Percentiles rank a stretch among this genome's conserved stretches.
phyloP scores from a whole-genome alignment of 1,140 invertebrate genomes.

The Bombus impatiens region DNA sequence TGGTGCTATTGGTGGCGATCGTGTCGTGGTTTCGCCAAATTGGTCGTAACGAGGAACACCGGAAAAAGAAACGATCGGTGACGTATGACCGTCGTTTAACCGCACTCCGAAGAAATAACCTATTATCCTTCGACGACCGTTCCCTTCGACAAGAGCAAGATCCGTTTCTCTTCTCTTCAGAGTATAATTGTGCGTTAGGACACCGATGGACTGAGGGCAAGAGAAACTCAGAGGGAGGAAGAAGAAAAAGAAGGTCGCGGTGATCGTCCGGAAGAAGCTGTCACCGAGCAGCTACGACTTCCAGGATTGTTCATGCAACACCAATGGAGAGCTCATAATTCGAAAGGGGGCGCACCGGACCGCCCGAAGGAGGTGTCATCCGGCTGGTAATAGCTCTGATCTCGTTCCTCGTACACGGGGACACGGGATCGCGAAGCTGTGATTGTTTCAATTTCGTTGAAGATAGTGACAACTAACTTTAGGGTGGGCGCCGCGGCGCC shows the following conservation, averaged over 20 bases:
- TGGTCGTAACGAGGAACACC: constrained; percentile 1
- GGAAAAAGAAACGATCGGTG: constrained; percentile 14
- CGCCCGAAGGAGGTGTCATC: constrained; percentile 38
- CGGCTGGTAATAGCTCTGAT: constrained; percentile 34
- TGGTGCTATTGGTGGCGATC: constrained; percentile 16
- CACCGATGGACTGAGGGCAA: constrained; percentile 7
- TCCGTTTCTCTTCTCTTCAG: neutral
- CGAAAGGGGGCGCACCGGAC: constrained; percentile 42
- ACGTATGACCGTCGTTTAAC: constrained; percentile 22
- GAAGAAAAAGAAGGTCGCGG: neutral
- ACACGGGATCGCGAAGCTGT: constrained; percentile 17
- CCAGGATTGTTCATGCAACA: constrained; percentile 41
- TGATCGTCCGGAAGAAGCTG: constrained; percentile 43
- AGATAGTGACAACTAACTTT: constrained; percentile 25
- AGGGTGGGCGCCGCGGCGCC: constrained; percentile 62
- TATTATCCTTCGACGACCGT: neutral
- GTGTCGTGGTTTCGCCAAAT: neutral
- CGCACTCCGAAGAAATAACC: neutral
- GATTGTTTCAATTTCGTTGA: constrained; percentile 36
- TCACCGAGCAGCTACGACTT: constrained; percentile 68
- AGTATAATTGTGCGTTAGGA: neutral
- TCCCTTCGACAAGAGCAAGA: neutral
- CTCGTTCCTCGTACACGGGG: constrained; percentile 33
- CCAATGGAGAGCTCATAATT: constrained; percentile 52
- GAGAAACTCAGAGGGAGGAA: neutral